Evolutionary conservation across 2,888 invertebrate genomes (phyloP).

Genomic region (Spisula subtruncata): DNA sequence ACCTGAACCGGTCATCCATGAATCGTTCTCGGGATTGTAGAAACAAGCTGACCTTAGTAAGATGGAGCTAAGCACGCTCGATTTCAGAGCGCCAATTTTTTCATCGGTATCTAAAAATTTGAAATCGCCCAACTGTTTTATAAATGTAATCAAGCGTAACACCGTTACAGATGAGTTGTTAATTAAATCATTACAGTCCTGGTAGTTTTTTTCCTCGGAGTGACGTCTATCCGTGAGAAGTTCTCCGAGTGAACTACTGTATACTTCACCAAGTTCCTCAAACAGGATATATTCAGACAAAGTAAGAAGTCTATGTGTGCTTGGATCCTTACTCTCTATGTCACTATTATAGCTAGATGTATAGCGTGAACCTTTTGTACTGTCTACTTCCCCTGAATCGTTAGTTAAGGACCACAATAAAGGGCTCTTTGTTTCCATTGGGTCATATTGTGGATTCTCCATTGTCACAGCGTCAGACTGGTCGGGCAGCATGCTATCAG

Average conservation of each 20-base stretch:
- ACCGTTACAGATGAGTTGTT: constrained; percentile 94
- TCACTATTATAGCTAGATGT: constrained; percentile 24
- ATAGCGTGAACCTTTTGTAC: neutral
- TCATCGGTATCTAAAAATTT: constrained; percentile 98
- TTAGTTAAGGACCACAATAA: neutral
- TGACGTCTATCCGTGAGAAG: constrained; percentile 58
- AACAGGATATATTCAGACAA: constrained; percentile 73
- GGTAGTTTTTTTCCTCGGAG: constrained; percentile 69
- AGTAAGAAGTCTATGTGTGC: constrained; percentile 74
- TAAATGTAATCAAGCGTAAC: constrained; percentile 91
- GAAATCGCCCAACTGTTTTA: constrained; percentile 92
- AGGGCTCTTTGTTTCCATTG: neutral
- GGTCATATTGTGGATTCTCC: neutral
- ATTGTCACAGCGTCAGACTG: constrained; percentile 55
- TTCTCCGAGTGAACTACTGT: constrained; percentile 80
- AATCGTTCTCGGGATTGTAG: constrained; percentile 95
- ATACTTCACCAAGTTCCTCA: constrained; percentile 75
- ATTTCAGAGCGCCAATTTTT: constrained; percentile 95
- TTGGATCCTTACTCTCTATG: constrained; percentile 71
- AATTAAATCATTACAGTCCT: constrained; percentile 90
- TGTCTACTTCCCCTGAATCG: constrained; percentile 35
- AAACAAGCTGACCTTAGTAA: constrained; percentile 96
- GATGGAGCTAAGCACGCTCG: constrained; percentile 90
- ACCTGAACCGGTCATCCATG: constrained; percentile 93
- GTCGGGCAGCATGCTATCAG: constrained; percentile 64